These are phyloP conservation scores for Sinocyclocheilus maitianheensis DNA, from an alignment of 2,113 vertebrate genomes.

Conservation along the genomic window DNA sequence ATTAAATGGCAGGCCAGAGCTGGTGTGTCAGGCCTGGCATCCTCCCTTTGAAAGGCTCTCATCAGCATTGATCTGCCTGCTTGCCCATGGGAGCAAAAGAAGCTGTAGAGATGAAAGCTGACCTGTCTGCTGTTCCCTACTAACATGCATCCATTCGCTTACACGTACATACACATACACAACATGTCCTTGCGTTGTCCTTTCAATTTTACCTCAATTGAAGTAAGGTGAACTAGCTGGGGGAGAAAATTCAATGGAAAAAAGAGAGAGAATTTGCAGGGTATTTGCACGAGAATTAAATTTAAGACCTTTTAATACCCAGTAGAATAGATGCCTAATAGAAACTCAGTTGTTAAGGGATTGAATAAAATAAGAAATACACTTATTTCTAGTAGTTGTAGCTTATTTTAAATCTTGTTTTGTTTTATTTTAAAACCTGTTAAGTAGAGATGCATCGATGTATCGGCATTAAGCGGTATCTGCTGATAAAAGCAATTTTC, in stretches of 20 bases:
- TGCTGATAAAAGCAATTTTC: too few species aligned
- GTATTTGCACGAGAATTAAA: not conserved
- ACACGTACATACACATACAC: not conserved
- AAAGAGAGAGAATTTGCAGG: not conserved
- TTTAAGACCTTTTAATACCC: not conserved
- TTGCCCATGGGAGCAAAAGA: slow-evolving; percentile 37
- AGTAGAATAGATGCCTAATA: too few species aligned
- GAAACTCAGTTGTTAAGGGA: too few species aligned
- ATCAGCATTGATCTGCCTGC: slow-evolving; percentile 37
- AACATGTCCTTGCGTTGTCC: slow-evolving; percentile 3
- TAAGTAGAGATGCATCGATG: too few species aligned
- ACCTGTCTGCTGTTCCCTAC: slow-evolving; percentile 25
- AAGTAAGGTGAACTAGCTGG: not conserved
- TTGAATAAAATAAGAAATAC: too few species aligned
- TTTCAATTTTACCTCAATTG: not conserved
- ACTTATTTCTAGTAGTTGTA: too few species aligned
- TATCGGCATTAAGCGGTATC: too few species aligned
- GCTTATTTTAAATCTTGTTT: too few species aligned
- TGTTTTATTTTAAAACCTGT: too few species aligned
- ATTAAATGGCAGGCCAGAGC: slow-evolving; percentile 30
- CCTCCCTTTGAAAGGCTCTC: slow-evolving; percentile 25
- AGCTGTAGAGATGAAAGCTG: slow-evolving; percentile 20
- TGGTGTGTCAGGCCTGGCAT: not conserved
- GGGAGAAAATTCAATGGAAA: too few species aligned
- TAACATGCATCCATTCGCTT: slow-evolving; percentile 19